Evolutionary conservation across 2,113 vertebrate genomes (phyloP).

Genomic region (Lagenorhynchus albirostris): DNA sequence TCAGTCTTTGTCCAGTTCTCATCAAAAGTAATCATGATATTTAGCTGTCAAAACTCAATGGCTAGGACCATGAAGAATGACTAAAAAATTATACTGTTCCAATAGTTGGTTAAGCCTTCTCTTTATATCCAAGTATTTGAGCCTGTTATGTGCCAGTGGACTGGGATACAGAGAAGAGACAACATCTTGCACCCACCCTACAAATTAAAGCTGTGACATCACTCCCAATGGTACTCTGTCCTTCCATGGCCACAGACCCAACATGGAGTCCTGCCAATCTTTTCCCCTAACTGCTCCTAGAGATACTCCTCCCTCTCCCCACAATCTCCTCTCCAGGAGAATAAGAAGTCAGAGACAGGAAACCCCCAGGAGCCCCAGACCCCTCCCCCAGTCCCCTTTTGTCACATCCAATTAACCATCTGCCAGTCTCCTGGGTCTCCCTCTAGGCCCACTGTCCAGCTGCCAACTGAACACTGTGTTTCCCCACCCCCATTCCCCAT

Average conservation of each 20-base stretch:
- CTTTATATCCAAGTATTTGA: conserved; percentile 19
- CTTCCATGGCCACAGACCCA: background rate
- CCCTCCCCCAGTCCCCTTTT: conserved; percentile 81
- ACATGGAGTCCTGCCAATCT: background rate
- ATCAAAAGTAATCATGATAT: conserved; percentile 19
- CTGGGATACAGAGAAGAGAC: background rate
- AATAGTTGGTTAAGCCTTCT: background rate
- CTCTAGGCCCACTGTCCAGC: conserved; percentile 71
- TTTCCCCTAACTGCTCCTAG: conserved; percentile 6
- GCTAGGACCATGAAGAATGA: background rate
- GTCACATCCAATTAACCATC: conserved; percentile 93
- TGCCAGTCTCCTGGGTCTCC: conserved; percentile 79
- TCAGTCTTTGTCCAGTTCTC: conserved; percentile 11
- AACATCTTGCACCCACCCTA: background rate
- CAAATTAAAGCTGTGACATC: conserved; percentile 3
- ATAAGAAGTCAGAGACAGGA: conserved; percentile 78
- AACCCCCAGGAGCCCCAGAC: conserved; percentile 81
- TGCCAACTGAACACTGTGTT: conserved; percentile 47
- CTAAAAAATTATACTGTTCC: background rate
- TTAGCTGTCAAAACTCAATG: conserved; percentile 32
- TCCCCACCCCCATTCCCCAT: background rate
- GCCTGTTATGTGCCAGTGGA: background rate
- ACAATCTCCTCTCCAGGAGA: conserved; percentile 13
- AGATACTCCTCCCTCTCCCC: conserved; percentile 55
- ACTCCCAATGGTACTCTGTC: background rate